Conservation (phyloP, 2,797 vertebrate genomes). For the Streptopelia turtur region DNA sequence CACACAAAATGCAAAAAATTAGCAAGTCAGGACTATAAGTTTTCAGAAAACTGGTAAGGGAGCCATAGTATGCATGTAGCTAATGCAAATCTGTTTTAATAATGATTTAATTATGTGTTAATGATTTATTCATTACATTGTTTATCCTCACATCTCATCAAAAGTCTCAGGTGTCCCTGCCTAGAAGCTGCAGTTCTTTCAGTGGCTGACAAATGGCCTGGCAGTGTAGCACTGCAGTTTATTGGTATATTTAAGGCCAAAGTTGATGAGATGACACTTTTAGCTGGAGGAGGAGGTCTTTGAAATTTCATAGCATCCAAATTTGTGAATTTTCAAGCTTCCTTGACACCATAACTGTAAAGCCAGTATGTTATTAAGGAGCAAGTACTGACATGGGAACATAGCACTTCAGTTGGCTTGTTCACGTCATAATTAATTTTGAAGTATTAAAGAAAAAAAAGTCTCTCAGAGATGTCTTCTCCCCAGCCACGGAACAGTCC, state of each 20-base stretch:
- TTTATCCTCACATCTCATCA: conserved; percentile 55
- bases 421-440: background rate
- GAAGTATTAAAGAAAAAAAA: background rate
- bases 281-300: background rate
- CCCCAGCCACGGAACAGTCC: background rate
- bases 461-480: background rate
- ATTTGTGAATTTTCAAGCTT: background rate
- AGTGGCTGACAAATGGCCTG: background rate
- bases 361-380: background rate
- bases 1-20: background rate
- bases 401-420: background rate
- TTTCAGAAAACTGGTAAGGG: background rate
- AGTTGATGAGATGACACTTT: background rate
- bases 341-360: background rate
- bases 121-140: conserved; percentile 73
- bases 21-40: background rate
- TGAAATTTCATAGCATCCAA: background rate
- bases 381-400: background rate
- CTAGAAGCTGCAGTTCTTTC: background rate
- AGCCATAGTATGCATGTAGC: background rate
- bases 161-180: conserved; percentile 26
- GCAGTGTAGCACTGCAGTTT: background rate
- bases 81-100: conserved; percentile 61
- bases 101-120: conserved; percentile 70
- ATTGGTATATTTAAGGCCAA: conserved; percentile 18